These are phyloP conservation scores for Polypedilum pembai DNA, from an alignment of 1,140 invertebrate species.

Conservation along the genomic window DNA sequence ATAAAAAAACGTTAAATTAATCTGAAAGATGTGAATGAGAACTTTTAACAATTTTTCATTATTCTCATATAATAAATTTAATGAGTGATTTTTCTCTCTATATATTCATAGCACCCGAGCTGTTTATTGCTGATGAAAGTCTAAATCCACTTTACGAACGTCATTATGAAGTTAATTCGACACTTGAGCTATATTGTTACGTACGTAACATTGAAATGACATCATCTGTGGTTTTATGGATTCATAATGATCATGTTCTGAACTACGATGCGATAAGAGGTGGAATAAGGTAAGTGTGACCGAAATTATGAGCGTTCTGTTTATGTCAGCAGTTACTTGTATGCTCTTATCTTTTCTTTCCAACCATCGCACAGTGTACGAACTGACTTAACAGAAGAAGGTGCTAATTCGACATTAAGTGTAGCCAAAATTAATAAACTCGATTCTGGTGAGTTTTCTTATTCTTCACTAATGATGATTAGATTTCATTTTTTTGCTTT, in stretches of 20 bases:
- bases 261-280: conserved; percentile 60
- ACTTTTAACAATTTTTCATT: too few relatives aligned
- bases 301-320: not conserved
- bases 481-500: not conserved
- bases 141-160: conserved; percentile 54
- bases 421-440: conserved; percentile 30
- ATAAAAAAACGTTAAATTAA: too few relatives aligned
- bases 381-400: conserved; percentile 30
- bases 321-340: not conserved
- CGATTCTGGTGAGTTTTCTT: conserved; percentile 18
- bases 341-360: not conserved
- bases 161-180: conserved; percentile 61
- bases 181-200: conserved; percentile 57
- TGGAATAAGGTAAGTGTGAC: conserved; percentile 52
- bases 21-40: too few relatives aligned
- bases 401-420: conserved; percentile 30
- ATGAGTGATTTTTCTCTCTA: not conserved
- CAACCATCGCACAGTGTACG: conserved; percentile 21
- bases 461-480: conserved; percentile 19
- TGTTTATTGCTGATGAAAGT: conserved; percentile 58
- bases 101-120: conserved; percentile 50
- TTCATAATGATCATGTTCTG: conserved; percentile 54
- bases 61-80: too few relatives aligned
- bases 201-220: conserved; percentile 54
- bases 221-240: conserved; percentile 55